Percentiles rank a stretch among this genome's conserved stretches.
Conservation (phyloP, 2,888 invertebrate genomes). For the Cataglyphis albicans region DNA sequence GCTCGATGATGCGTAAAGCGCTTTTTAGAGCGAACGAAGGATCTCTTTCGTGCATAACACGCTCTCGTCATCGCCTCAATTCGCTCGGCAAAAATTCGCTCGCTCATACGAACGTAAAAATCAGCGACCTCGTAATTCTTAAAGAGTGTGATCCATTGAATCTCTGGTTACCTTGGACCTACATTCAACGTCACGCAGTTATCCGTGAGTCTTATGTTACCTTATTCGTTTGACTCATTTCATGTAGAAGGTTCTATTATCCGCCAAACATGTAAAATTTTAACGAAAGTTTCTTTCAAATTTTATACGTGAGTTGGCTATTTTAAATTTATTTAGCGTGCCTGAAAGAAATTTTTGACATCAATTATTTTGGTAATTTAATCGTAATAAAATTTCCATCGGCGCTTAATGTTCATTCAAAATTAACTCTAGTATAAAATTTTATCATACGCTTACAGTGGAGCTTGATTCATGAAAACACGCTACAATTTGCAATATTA, state of each 20-base stretch:
- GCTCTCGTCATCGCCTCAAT: not conserved
- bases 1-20: constrained; percentile 17
- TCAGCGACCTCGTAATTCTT: constrained; percentile 35
- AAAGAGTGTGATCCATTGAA: constrained; percentile 30
- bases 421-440: not conserved
- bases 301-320: not conserved
- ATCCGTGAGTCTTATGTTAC: constrained; percentile 9
- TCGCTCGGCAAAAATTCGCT: constrained; percentile 21
- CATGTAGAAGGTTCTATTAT: not conserved
- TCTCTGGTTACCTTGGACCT: constrained; percentile 32
- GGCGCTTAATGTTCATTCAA: not conserved
- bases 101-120: constrained; percentile 19
- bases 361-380: not conserved
- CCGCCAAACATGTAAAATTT: not conserved
- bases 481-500: not conserved
- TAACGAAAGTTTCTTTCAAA: not conserved
- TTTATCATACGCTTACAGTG: not conserved
- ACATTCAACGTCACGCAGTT: constrained; percentile 18
- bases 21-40: constrained; percentile 27
- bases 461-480: not conserved
- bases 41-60: constrained; percentile 31
- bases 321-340: not conserved
- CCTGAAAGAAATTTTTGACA: not conserved
- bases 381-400: not conserved
- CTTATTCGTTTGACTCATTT: not conserved